These are phyloP conservation scores for Marasmarcha lunaedactyla DNA, from an alignment of 2,888 invertebrate genomes.

Conservation along the genomic window DNA sequence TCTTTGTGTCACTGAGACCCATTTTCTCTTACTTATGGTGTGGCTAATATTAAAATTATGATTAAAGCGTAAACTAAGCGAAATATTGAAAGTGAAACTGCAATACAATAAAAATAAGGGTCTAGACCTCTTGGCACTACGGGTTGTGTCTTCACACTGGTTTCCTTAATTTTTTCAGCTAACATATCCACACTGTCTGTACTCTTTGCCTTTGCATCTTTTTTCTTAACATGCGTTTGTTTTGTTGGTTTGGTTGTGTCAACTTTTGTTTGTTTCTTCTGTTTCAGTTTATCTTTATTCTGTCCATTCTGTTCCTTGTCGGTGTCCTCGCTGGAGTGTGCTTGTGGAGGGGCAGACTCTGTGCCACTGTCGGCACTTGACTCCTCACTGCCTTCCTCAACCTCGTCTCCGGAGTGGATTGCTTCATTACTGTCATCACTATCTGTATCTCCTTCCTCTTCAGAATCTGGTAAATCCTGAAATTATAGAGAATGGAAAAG, in stretches of 20 bases:
- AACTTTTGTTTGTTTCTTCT: slow-evolving; percentile 11
- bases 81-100: too few relatives aligned
- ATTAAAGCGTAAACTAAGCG: too few relatives aligned
- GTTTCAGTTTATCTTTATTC: slow-evolving; percentile 12
- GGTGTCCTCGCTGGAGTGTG: slow-evolving; percentile 27
- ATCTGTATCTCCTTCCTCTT: slow-evolving; percentile 29
- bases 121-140: slow-evolving; percentile 47
- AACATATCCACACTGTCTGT: slow-evolving; percentile 35
- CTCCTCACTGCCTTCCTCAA: slow-evolving; percentile 20
- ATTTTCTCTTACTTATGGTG: too few relatives aligned
- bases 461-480: slow-evolving; percentile 41
- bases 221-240: slow-evolving; percentile 3
- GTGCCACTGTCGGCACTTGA: slow-evolving; percentile 53
- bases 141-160: slow-evolving; percentile 32
- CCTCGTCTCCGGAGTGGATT: slow-evolving; percentile 21
- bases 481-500: slow-evolving; percentile 8
- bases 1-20: too few relatives aligned
- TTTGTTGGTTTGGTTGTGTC: slow-evolving; percentile 13
- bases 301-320: slow-evolving; percentile 18
- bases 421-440: slow-evolving; percentile 30
- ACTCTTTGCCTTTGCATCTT: slow-evolving; percentile 12
- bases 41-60: too few relatives aligned
- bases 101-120: too few relatives aligned
- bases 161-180: slow-evolving; percentile 33
- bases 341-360: slow-evolving; percentile 35